Base-by-base conservation (phyloP, 2,888 invertebrate species). In the Auanema sp. region DNA sequence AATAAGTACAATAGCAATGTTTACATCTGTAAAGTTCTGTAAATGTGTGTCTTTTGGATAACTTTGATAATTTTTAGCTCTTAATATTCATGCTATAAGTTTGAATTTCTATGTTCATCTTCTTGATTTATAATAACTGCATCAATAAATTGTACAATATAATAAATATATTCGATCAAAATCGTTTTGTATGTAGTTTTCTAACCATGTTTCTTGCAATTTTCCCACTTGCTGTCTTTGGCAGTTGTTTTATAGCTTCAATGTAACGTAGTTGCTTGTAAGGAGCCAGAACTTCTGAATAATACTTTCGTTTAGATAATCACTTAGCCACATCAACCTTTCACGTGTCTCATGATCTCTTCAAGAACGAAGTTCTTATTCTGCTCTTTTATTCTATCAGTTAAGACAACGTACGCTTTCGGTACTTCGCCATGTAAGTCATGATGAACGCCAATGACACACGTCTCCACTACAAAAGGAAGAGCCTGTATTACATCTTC, bases 381-480 rank as follows among this genome's bases (percentile, higher is more conserved):
- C 0, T 58, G 16, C 16, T 47, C 50, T 8, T 33, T 33, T 33
- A 33, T 33, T 2, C 43, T 62, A 21, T 62, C 23, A 14, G 62
- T 65, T 8, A 70, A 55, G 23, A 76, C 72, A 16, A 76, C 59
- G 60, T 77, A 85, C 0, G 85, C 85, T 55, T 76, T 75, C 10
- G 85, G 85, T 6, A 85, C 63, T 65, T 85, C 85, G n/a, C 85
- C 85, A 14, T 80, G 80, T 14, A 71, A 60, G 16, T 80, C 86
- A 84, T 92, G 88, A 0, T 90, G 89, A 58, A 88, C 83, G 21
- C 92, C 92, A 78, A 92, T 88, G 43, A 93, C 92, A 40, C 90
- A 92, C 14, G 88, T 90, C 81, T 92, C 92, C 60, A 88, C 87
- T 50, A 93, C 88, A 63, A 88, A 88, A 0, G 88, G 86, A 85